Percentiles rank a stretch among this genome's conserved stretches.
Evolutionary conservation across 2,888 invertebrate species (phyloP).

Genomic region (Drosophila parthenogenetica): DNA sequence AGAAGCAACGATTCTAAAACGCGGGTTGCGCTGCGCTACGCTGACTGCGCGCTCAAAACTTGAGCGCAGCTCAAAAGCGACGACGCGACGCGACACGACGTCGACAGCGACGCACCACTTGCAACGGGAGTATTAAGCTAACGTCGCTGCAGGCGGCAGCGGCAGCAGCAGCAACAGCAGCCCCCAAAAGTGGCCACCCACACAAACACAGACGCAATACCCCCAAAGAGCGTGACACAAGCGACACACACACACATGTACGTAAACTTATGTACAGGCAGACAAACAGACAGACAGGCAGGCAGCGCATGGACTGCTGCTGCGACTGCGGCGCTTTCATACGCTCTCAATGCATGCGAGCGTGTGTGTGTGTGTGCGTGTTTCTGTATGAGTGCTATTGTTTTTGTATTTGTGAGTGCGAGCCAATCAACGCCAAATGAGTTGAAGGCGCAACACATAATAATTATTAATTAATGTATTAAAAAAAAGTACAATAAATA

Average conservation of each 20-base stretch:
- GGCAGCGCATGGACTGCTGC: conserved; percentile 17
- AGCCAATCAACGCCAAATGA: conserved; percentile 65
- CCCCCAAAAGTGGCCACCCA: conserved; percentile 54
- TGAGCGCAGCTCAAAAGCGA: conserved; percentile 57
- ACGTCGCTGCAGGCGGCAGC: conserved; percentile 40
- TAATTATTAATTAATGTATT: conserved; percentile 16
- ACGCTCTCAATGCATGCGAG: conserved; percentile 32
- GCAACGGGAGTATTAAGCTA: conserved; percentile 9
- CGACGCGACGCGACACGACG: conserved; percentile 15
- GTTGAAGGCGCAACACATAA: conserved; percentile 58
- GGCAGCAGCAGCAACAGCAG: conserved; percentile 9
- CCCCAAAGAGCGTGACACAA: conserved; percentile 65
- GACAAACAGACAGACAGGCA: conserved; percentile 1
- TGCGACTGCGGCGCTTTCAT: conserved; percentile 19
- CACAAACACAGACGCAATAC: conserved; percentile 56
- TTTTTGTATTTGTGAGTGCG: conserved; percentile 47
- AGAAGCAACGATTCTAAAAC: conserved; percentile 49
- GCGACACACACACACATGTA: conserved; percentile 50
- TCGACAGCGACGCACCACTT: conserved; percentile 45
- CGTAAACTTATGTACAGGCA: conserved; percentile 17
- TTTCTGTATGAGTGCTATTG: no score
- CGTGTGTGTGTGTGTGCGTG: conserved; percentile 14
- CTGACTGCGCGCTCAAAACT: conserved; percentile 41
- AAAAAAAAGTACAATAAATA: not conserved
- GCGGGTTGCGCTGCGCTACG: conserved; percentile 8